Conservation (phyloP, 2,797 vertebrate genomes). For the Pogonophryne albipinna region DNA sequence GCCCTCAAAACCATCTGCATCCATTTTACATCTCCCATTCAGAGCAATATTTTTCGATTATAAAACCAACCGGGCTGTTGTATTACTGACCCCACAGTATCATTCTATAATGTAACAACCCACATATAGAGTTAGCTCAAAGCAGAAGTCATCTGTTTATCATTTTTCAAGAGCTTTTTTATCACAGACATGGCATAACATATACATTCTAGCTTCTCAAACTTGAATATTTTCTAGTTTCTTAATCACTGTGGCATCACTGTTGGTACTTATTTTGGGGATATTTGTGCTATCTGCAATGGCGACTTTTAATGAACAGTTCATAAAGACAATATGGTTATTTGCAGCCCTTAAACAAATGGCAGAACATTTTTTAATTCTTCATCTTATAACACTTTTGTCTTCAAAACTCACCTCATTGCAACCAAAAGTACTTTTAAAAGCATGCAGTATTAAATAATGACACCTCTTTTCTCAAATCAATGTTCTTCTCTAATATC, state of each 20-base stretch:
- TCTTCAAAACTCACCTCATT: not conserved
- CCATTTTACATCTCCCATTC: not conserved
- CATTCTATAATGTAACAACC: not conserved
- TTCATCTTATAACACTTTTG: not conserved
- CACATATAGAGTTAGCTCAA: not conserved
- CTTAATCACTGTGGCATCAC: not conserved
- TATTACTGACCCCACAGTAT: not conserved
- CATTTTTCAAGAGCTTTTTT: too few species aligned
- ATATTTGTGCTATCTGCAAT: not conserved
- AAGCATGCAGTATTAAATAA: constrained; percentile 19
- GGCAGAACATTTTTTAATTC: not conserved
- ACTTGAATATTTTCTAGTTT: not conserved
- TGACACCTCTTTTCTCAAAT: not conserved
- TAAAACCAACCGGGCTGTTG: constrained; percentile 3
- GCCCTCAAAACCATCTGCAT: constrained; percentile 5
- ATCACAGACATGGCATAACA: not conserved
- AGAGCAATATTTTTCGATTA: not conserved
- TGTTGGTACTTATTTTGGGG: too few species aligned
- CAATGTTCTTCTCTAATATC: constrained; percentile 9
- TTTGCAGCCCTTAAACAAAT: not conserved
- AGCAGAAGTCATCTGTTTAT: not conserved
- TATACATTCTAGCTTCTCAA: not conserved
- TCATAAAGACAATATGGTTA: not conserved
- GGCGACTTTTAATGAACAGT: not conserved
- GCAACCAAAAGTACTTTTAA: constrained; percentile 27